phyloP scores from a whole-genome alignment of 2,113 vertebrate genomes.

The Maccullochella peelii region DNA sequence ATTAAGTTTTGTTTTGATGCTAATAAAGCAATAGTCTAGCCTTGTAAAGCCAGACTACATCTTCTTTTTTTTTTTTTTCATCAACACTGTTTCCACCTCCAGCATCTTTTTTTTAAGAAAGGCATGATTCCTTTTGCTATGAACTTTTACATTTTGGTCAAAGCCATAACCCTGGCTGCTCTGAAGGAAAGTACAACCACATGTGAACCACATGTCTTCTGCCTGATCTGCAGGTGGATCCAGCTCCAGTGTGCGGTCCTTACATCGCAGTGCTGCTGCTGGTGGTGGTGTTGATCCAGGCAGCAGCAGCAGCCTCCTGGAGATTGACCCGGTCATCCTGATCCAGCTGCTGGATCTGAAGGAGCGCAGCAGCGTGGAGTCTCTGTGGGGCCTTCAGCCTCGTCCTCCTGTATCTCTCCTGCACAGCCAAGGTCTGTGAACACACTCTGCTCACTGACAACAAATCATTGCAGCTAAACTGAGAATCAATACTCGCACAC shows the following conservation, averaged over 20 bases:
- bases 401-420: slow-evolving; percentile 91
- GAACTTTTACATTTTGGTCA: background rate
- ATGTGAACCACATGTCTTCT: background rate
- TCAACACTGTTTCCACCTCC: no score
- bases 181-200: background rate
- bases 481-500: no score
- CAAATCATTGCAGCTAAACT: background rate
- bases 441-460: background rate
- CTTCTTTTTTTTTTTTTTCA: no score
- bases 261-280: slow-evolving; percentile 45
- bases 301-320: slow-evolving; percentile 89
- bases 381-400: slow-evolving; percentile 95
- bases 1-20: background rate
- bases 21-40: background rate
- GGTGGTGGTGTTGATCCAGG: slow-evolving; percentile 73
- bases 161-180: background rate
- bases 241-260: slow-evolving; percentile 78
- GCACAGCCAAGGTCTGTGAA: slow-evolving; percentile 88
- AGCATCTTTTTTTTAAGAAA: background rate
- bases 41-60: no score
- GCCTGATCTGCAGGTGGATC: slow-evolving; percentile 78
- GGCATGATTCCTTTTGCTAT: background rate
- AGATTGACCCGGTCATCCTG: slow-evolving; percentile 95
- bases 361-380: slow-evolving; percentile 92
- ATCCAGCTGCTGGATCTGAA: slow-evolving; percentile 97